Conservation (phyloP, 2,888 invertebrate species). For the Diarsia mendica region DNA sequence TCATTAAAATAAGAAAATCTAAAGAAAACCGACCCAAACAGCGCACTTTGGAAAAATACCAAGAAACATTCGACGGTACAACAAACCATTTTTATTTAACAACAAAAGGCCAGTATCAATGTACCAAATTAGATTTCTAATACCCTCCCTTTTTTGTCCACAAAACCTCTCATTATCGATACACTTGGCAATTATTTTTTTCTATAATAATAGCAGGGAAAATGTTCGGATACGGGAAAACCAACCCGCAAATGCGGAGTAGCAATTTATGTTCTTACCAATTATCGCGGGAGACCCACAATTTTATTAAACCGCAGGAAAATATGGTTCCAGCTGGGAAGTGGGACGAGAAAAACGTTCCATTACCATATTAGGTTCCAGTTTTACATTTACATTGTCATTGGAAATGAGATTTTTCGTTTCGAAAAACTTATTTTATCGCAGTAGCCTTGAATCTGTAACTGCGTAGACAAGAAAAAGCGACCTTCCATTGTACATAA, state of each 20-base stretch:
- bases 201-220: constrained; percentile 46
- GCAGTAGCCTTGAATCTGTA: neutral
- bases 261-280: constrained; percentile 61
- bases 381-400: constrained; percentile 34
- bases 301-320: constrained; percentile 66
- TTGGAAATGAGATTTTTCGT: constrained; percentile 45
- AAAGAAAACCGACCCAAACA: neutral
- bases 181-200: constrained; percentile 50
- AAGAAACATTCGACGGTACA: constrained; percentile 16
- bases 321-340: constrained; percentile 49
- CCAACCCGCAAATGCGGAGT: constrained; percentile 40
- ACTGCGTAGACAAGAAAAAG: neutral
- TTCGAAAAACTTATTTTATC: constrained; percentile 27
- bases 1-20: constrained; percentile 16
- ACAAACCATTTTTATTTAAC: constrained; percentile 38
- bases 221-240: constrained; percentile 24
- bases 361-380: constrained; percentile 41
- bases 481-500: neutral
- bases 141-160: constrained; percentile 23
- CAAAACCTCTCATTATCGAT: constrained; percentile 50
- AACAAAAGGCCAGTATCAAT: constrained; percentile 35
- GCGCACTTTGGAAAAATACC: constrained; percentile 4
- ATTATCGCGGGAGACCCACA: constrained; percentile 62
- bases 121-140: constrained; percentile 44
- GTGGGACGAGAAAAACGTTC: constrained; percentile 25